phyloP scores from a whole-genome alignment of 2,113 vertebrate genomes.

The Eptesicus fuscus region DNA sequence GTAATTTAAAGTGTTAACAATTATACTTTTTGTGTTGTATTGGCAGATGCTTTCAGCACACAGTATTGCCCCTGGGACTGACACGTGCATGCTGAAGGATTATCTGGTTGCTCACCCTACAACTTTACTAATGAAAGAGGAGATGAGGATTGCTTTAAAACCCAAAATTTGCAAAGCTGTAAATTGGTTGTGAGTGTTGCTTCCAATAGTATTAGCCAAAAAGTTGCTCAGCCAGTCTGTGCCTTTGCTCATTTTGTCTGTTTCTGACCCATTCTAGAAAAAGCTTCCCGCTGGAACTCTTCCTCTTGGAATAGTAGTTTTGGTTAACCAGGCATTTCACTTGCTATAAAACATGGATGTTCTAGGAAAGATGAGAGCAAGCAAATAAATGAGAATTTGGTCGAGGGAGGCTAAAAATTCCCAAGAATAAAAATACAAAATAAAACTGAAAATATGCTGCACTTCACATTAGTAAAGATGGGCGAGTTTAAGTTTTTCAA shows the following conservation, averaged over 20 bases:
- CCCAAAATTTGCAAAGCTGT: conserved; percentile 27
- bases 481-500: neutral
- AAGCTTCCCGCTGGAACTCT: conserved; percentile 61
- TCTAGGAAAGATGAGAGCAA: conserved; percentile 25
- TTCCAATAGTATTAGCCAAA: conserved; percentile 41
- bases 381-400: conserved; percentile 19
- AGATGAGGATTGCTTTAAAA: conserved; percentile 21
- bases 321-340: conserved; percentile 34
- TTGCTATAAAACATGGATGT: conserved; percentile 52
- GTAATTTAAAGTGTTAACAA: neutral
- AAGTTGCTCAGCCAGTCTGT: neutral
- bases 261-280: conserved; percentile 24
- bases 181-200: conserved; percentile 39
- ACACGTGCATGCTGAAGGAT: neutral
- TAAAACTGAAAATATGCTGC: neutral
- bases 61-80: neutral
- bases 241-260: conserved; percentile 63
- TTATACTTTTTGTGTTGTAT: neutral
- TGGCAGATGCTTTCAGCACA: neutral
- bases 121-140: conserved; percentile 9
- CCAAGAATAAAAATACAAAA: conserved; percentile 23
- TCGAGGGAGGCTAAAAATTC: neutral
- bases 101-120: neutral
- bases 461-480: neutral
- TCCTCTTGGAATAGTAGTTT: conserved; percentile 45